Percentiles rank a stretch among this genome's conserved stretches.
Conservation (phyloP, 2,797 vertebrate genomes). For the Arnoldichthys spilopterus region DNA sequence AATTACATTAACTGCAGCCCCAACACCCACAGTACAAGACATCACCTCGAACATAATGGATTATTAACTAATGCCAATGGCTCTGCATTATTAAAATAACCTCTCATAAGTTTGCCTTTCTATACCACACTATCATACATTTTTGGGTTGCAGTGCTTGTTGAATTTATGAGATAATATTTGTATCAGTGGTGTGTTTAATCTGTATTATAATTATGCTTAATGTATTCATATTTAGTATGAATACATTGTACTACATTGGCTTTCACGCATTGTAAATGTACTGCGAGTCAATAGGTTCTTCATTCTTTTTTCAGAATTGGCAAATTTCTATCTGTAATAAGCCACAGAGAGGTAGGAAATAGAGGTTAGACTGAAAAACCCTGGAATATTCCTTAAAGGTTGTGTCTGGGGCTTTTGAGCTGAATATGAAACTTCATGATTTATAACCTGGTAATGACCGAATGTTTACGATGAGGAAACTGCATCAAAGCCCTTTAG, state of each 20-base stretch:
- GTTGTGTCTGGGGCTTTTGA: background rate
- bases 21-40: background rate
- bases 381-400: background rate
- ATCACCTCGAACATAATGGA: background rate
- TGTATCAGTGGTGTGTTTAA: background rate
- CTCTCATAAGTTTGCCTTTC: background rate
- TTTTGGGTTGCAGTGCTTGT: background rate
- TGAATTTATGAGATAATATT: background rate
- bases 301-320: too few relatives aligned
- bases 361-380: too few relatives aligned
- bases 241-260: background rate
- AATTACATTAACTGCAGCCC: background rate
- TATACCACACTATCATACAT: background rate
- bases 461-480: background rate
- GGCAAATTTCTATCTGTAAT: too few relatives aligned
- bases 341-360: too few relatives aligned
- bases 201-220: background rate
- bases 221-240: background rate
- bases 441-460: background rate
- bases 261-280: too few relatives aligned
- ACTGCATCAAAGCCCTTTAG: background rate
- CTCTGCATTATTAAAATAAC: background rate
- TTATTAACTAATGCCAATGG: background rate
- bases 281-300: too few relatives aligned
- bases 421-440: background rate